Evolutionary conservation across 2,888 invertebrate genomes (phyloP), one percentile per base, ranked within the genome.

Genomic region (Auanema sp.): DNA sequence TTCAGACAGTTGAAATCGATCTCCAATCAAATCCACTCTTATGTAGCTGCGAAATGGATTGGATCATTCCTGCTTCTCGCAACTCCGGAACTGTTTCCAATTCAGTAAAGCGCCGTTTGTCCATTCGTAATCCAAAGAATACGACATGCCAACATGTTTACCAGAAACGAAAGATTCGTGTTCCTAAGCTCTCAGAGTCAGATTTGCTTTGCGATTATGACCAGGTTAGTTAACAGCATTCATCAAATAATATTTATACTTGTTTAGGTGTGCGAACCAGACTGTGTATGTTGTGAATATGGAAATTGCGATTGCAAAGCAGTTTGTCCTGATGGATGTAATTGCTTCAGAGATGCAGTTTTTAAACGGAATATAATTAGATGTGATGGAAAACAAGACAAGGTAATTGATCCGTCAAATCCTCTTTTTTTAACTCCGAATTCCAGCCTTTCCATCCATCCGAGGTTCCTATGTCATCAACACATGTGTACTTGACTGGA

Each of bases 301-400:
- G 92, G 92, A 81, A 91, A 91, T 42, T 93, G 92, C 84, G 92
- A 93, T 85, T 93, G 92, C 86, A 91, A 92, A 87, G 92, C 92
- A 90, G 91, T 91, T 57, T 93, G 92, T 82, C 92, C 92, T 24
- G 88, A 88, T 61, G 91, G 91, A 83, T 93, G 92, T 85, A 90
- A 90, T 60, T 93, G 92, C 85, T 92, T 91, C 86, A 91, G 91
- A 83, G 92, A 92, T 85, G 90, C 91, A 83, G 90, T 90, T 24
- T 92, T 91, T 91, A 89, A 90, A 51, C 91, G 71, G 16, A 83
- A 81, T 66, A 69, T 83, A 42, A 80, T 83, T n/a, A 62, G 65
- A 12, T 80, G 74, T 58, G 66, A 47, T 18, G 21, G 47, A 18
- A 47, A 21, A 18, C 16, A 47, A 47, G 21, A 47, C 47, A 18